Percentiles rank a stretch among this genome's conserved stretches.
These are phyloP conservation scores for Tetramorium bicarinatum DNA, from an alignment of 2,888 invertebrate genomes.

Conservation along the genomic window DNA sequence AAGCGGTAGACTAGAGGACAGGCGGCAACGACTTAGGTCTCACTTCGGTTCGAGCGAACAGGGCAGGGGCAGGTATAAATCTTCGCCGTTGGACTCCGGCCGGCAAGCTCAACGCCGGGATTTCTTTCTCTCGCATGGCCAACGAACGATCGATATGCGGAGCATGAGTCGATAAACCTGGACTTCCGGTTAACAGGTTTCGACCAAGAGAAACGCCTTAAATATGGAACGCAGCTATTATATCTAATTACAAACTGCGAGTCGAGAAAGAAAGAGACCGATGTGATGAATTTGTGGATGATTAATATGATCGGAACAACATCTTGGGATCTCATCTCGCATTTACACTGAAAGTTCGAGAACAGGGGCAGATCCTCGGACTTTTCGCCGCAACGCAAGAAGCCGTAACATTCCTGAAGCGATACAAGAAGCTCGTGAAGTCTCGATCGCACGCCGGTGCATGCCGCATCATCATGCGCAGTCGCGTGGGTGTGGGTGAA, in stretches of 20 bases:
- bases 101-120: conserved; percentile 30
- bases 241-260: background rate
- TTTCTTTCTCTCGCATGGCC: conserved; percentile 16
- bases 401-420: conserved; percentile 31
- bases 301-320: background rate
- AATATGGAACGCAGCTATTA: background rate
- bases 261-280: background rate
- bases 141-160: background rate
- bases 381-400: conserved; percentile 25
- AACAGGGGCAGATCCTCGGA: background rate
- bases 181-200: conserved; percentile 28
- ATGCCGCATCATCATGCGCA: conserved; percentile 50
- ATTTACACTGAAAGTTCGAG: background rate
- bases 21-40: conserved; percentile 50
- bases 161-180: conserved; percentile 6
- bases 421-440: conserved; percentile 38
- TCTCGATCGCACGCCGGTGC: conserved; percentile 30
- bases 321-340: background rate
- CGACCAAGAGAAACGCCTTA: background rate
- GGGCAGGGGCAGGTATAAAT: conserved; percentile 54
- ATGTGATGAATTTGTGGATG: background rate
- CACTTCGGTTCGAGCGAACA: conserved; percentile 32
- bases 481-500: conserved; percentile 55
- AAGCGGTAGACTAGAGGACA: conserved; percentile 51
- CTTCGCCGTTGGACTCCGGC: conserved; percentile 36